A percentile compares a stretch with the other conserved stretches of the same genome.
Conservation (phyloP, 2,797 vertebrate genomes). For the Eleutherodactylus coqui region DNA sequence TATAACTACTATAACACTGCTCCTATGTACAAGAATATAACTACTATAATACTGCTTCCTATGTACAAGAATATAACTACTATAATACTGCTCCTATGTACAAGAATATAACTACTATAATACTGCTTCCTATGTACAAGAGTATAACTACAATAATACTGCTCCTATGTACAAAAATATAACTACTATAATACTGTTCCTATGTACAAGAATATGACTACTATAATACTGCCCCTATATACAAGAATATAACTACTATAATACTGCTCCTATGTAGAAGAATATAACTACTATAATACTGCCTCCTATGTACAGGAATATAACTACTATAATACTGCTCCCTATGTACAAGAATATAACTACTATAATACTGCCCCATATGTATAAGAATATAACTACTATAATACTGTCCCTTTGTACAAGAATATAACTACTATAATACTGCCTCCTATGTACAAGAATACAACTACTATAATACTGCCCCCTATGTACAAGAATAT, state of each 20-base stretch:
- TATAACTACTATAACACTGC: conserved; percentile 27
- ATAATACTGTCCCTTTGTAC: neutral
- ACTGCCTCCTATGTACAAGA: conserved; percentile 4
- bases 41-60: conserved; percentile 19
- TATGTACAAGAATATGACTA: conserved; percentile 13
- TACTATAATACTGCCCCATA: neutral
- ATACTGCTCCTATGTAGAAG: neutral
- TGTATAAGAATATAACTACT: conserved; percentile 13
- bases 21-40: conserved; percentile 21
- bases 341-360: conserved; percentile 10
- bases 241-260: conserved; percentile 7
- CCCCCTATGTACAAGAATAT: neutral
- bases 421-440: conserved; percentile 8
- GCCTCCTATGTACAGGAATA: neutral
- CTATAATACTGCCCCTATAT: conserved; percentile 6
- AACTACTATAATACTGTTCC: conserved; percentile 14
- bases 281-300: conserved; percentile 10
- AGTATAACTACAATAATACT: conserved; percentile 29
- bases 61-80: conserved; percentile 26
- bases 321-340: conserved; percentile 3
- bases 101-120: conserved; percentile 26
- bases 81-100: conserved; percentile 27
- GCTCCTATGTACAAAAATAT: conserved; percentile 24
- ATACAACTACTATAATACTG: conserved; percentile 15
- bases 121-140: conserved; percentile 25